A percentile compares a stretch with the other conserved stretches of the same genome.
phyloP scores from a whole-genome alignment of 2,888 invertebrate species.

The Brachyptera risi region DNA sequence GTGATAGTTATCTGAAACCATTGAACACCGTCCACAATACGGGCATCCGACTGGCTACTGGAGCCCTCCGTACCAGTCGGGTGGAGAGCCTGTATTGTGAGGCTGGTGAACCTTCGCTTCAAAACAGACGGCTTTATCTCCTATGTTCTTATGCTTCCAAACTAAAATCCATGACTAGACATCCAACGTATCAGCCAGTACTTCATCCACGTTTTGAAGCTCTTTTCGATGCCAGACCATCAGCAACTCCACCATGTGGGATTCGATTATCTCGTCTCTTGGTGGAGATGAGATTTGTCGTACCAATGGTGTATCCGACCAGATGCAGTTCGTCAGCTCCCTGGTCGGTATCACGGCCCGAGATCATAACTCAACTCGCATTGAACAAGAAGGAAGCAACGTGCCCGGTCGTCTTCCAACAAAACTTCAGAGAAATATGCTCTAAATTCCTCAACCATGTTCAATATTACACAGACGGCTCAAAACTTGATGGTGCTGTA shows the following conservation, averaged over 20 bases:
- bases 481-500: background rate
- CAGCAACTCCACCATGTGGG: background rate
- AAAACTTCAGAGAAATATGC: background rate
- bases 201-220: background rate
- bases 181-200: background rate
- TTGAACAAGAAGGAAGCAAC: background rate
- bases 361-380: background rate
- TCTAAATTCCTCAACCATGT: background rate
- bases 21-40: background rate
- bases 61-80: slow-evolving; percentile 17
- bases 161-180: background rate
- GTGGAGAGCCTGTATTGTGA: background rate
- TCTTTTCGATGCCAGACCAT: background rate
- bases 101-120: background rate
- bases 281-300: background rate
- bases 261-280: background rate
- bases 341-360: background rate
- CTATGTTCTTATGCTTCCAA: background rate
- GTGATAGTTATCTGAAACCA: background rate
- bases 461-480: background rate
- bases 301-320: background rate
- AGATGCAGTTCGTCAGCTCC: background rate
- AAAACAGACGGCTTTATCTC: background rate
- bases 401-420: background rate
- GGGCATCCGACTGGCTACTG: background rate